Evolutionary conservation across 2,797 vertebrate genomes (phyloP).

Genomic region (Pogoniulus pusillus): DNA sequence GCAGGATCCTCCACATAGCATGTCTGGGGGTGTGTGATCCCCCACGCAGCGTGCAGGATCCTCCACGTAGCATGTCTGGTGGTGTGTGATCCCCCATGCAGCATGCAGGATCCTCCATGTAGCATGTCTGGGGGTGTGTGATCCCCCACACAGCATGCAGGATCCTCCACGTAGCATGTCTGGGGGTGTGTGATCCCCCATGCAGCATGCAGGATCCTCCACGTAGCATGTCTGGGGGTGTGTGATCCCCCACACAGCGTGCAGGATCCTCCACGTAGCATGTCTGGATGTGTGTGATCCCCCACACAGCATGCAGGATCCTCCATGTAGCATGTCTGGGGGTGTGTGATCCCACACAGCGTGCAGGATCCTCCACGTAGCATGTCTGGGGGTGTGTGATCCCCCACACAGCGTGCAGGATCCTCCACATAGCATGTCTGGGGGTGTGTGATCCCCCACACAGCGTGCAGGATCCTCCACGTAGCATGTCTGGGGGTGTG

Average conservation of each 20-base stretch:
- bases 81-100: not conserved
- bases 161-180: not conserved
- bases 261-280: accelerated
- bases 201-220: accelerated
- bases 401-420: not conserved
- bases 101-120: not conserved
- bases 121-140: not conserved
- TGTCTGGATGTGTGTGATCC: accelerated
- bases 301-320: accelerated
- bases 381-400: too few relatives aligned
- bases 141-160: not conserved
- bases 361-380: too few relatives aligned
- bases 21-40: not conserved
- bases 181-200: not conserved
- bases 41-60: not conserved
- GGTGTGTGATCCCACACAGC: too few relatives aligned
- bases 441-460: too few relatives aligned
- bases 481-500: too few relatives aligned
- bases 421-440: not conserved
- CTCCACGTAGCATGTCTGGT: not conserved
- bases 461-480: too few relatives aligned
- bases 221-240: not conserved
- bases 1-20: too few relatives aligned
- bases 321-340: too few relatives aligned
- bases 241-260: not conserved